These are phyloP conservation scores for Planococcus citri DNA, from an alignment of 1,140 invertebrate genomes.

Conservation along the genomic window DNA sequence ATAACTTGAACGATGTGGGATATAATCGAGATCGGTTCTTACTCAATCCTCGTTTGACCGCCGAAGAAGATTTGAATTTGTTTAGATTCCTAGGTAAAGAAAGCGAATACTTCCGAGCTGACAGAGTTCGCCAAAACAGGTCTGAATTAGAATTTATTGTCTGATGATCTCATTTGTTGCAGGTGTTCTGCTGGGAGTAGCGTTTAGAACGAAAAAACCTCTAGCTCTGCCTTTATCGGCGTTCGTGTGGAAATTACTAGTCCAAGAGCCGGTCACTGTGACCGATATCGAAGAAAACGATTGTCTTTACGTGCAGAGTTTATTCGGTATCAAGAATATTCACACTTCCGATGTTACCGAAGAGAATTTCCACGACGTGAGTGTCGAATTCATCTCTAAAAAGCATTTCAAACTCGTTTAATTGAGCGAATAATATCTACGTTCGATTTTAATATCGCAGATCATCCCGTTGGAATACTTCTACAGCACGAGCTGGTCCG, in stretches of 20 bases:
- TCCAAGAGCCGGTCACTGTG: constrained; percentile 44
- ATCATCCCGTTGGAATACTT: constrained; percentile 51
- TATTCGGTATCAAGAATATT: constrained; percentile 45
- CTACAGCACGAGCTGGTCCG: constrained; percentile 49
- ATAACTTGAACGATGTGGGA: constrained; percentile 43
- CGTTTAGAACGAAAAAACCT: constrained; percentile 46
- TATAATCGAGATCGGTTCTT: constrained; percentile 50
- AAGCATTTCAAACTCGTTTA: constrained; percentile 13
- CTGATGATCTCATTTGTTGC: neutral
- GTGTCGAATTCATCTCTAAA: no score
- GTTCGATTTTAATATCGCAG: constrained; percentile 29
- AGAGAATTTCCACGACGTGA: constrained; percentile 48
- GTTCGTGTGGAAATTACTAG: constrained; percentile 51
- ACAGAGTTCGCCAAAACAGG: no score
- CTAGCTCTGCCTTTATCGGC: constrained; percentile 49
- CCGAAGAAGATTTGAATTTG: constrained; percentile 36
- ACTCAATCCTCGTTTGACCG: constrained; percentile 46
- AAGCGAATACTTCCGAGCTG: no score
- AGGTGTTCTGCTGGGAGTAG: constrained; percentile 47
- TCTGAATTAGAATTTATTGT: no score
- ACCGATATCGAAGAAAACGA: constrained; percentile 54
- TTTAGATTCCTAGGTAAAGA: constrained; percentile 44
- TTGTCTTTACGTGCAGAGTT: constrained; percentile 46
- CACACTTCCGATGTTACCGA: constrained; percentile 45
- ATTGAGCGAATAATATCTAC: constrained; percentile 11